Percentiles rank a stretch among this genome's conserved stretches.
Evolutionary conservation across 1,140 invertebrate species (phyloP).

Genomic region (Sinonovacula constricta): DNA sequence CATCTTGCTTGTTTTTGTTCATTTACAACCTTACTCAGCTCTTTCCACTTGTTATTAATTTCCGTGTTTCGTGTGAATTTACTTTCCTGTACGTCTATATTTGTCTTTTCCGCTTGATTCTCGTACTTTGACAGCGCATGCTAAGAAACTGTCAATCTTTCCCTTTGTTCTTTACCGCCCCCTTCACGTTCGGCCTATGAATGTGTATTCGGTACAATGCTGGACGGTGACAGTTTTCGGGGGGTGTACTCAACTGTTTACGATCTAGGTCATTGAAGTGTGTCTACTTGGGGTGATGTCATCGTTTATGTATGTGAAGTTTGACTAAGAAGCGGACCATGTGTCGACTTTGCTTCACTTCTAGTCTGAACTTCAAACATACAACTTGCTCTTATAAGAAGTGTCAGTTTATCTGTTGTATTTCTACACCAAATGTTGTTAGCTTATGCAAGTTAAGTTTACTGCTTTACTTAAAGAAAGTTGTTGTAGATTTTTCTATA

Average conservation of each 20-base stretch:
- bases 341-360: too few relatives aligned
- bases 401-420: too few relatives aligned
- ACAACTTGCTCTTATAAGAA: too few relatives aligned
- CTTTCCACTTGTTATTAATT: neutral
- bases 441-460: too few relatives aligned
- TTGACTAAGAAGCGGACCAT: constrained; percentile 43
- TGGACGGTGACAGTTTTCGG: neutral
- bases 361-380: too few relatives aligned
- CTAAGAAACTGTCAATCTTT: neutral
- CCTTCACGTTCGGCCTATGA: constrained; percentile 1
- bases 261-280: constrained; percentile 48
- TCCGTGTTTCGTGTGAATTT: neutral
- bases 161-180: constrained; percentile 23
- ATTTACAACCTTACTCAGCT: neutral
- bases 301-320: constrained; percentile 41
- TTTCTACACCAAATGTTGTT: too few relatives aligned
- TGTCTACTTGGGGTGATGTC: constrained; percentile 52
- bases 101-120: neutral
- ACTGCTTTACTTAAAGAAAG: too few relatives aligned
- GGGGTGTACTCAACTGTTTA: constrained; percentile 33
- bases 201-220: neutral
- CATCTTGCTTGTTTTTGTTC: constrained; percentile 9
- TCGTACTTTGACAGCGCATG: neutral
- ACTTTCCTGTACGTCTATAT: neutral
- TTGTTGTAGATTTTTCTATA: too few relatives aligned